Evolutionary conservation across 2,888 invertebrate species (phyloP), one percentile per base, ranked within the genome.

Genomic region (Oligia strigilis): DNA sequence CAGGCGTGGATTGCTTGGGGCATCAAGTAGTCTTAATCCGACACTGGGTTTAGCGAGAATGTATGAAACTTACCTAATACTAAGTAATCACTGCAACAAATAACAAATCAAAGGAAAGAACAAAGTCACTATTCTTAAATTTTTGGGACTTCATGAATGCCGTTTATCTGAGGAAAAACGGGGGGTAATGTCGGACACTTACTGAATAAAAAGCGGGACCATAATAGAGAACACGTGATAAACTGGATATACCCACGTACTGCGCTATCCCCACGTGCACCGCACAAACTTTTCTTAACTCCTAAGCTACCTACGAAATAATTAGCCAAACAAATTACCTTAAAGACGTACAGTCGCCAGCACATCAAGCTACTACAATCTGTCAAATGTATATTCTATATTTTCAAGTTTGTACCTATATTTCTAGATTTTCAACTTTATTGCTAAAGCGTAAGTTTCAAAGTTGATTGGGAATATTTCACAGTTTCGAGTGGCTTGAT

Each of bases 271-370:
- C 6, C 13, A 29, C 46, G 9, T 49, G 19, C 1, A 11, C 8
- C 8, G 8, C 23, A 70, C 49, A 3, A 46, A 13, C 19, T 29
- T 46, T 58, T 6, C 6, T 19, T 4, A 19, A 49, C 40, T 11
- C 9, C n/a, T 4, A 40, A 9, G 0, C 29, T 1, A 58, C 23
- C 19, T 1, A 58, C 23, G 46, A 82, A 75, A 55, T 82, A 82
- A 80, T 62, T 75, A 64, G 0, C 2, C 0, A 17, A 69, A 29
- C 55, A 66, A 72, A 74, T 81, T 75, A 62, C 19, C 13, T 2
- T 62, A 67, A 74, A 55, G 14, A 75, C 23, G 43, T 46, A 62
- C 29, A 29, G 29, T 29, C 29, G 29, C 29, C 29, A 29, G 29
- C 29, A 29, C 29, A 29, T 29, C 29, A 29, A 29, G 29, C 29